Evolutionary conservation across 2,113 vertebrate genomes (phyloP), one percentile per base, ranked within the genome.

Genomic region (Chloropsis cyanopogon): DNA sequence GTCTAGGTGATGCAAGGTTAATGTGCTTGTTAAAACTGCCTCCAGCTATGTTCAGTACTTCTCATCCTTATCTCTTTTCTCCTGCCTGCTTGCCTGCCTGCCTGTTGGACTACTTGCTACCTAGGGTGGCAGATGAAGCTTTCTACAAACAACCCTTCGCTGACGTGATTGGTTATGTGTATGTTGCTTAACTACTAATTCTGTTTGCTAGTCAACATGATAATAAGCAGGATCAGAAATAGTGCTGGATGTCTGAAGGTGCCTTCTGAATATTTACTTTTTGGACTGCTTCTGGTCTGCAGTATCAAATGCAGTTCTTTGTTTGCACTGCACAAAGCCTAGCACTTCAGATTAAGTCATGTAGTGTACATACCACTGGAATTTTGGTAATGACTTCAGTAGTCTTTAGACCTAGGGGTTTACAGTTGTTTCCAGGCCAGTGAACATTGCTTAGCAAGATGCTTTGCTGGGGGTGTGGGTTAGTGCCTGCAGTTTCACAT

Each of bases 141-240:
- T 99, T 99, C 99, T 99, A 99, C 99, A 99, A 99, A 98, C 99
- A 99, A 98, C 99, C 99, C 98, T 99, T 99, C 98, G 99, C 99
- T 99, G 99, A 99, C 94, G 97, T 99, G 98, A 99, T 99, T 98
- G 99, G 99, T 99, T 99, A 99, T 99, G 99, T 99, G 99, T 99
- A 99, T 99, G 99, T 99, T 98, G 98, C 98, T 98, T 98, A 99
- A 99, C 98, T 99, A 98, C 98, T 99, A 98, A 98, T 97, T 98
- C 95, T 97, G 93, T 96, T 95, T 97, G 82, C 95, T 93, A 92
- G 93, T 93, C 77, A 87, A 13, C 88, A 92, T 42, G 52, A 10
- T 89, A 73, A 68, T 75, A 22, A 86, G 81, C 33, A 91, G 35
- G 47, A 47, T 85, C 89, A 89, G 92, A 96, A 82, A 31, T 16